Conservation (phyloP, 2,888 invertebrate species). For the Chaitophorus viminalis region DNA sequence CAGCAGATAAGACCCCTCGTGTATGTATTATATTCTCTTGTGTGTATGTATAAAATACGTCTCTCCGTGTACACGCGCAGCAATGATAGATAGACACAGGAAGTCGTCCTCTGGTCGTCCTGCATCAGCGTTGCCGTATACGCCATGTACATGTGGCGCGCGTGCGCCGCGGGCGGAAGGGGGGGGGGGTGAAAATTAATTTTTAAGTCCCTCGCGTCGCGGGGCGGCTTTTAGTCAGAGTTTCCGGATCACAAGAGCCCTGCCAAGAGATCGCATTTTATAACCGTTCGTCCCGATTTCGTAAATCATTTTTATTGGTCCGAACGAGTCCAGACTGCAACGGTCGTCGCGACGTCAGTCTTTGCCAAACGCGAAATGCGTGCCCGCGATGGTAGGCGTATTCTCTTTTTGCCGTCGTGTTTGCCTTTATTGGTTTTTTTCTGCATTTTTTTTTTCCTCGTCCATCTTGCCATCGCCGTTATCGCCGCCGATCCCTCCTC, state of each 20-base stretch:
- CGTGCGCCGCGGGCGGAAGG: background rate
- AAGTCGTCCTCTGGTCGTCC: constrained; percentile 4
- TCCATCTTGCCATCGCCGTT: constrained; percentile 12
- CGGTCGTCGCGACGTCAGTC: constrained; percentile 14
- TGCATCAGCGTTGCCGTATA: background rate
- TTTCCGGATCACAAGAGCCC: constrained; percentile 47
- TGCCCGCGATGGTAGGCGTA: constrained; percentile 47
- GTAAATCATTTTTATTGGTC: constrained; percentile 60
- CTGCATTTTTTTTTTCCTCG: background rate
- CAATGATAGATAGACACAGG: constrained; percentile 4
- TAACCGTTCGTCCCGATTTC: constrained; percentile 27
- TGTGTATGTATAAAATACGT: no score
- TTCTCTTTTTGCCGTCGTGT: constrained; percentile 17
- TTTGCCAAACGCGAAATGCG: constrained; percentile 44
- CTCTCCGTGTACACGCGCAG: background rate
- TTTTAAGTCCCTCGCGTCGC: background rate
- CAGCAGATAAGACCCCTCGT: constrained; percentile 54
- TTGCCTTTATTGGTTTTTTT: background rate
- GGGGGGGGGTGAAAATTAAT: constrained; percentile 43
- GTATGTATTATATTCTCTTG: background rate
- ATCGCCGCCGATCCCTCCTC: constrained; percentile 14
- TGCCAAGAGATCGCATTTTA: constrained; percentile 39
- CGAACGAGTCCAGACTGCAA: constrained; percentile 3
- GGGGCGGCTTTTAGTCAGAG: constrained; percentile 29
- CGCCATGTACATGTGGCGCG: background rate